Evolutionary conservation across 2,797 vertebrate genomes (phyloP).

Genomic region (Cryptoblepharus egeriae): DNA sequence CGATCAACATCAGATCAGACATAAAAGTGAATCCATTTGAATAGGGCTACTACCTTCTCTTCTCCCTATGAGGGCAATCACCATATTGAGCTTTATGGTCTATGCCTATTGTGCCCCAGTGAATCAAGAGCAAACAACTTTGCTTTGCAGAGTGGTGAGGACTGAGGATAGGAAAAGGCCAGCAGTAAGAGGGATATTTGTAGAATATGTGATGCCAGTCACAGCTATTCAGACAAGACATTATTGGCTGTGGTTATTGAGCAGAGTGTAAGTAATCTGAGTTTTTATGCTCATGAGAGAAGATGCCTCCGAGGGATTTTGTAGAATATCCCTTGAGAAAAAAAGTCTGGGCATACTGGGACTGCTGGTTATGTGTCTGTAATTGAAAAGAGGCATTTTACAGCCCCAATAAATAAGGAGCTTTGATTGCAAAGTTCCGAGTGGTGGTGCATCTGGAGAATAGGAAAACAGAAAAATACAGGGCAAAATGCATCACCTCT

Average conservation of each 20-base stretch:
- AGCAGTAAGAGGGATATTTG: not conserved
- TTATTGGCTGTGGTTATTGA: conserved; percentile 5
- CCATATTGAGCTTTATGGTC: conserved; percentile 31
- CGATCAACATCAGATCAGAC: conserved; percentile 7
- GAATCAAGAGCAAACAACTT: not conserved
- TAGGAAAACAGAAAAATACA: not conserved
- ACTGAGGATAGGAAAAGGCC: not conserved
- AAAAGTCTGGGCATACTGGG: not conserved
- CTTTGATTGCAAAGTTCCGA: not conserved
- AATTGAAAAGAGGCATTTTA: conserved; percentile 18
- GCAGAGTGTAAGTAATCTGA: conserved; percentile 2
- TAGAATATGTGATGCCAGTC: not conserved
- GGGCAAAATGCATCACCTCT: not conserved
- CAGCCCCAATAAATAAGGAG: conserved; percentile 11
- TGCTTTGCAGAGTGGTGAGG: not conserved
- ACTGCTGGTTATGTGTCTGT: conserved; percentile 1
- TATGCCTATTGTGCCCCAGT: conserved; percentile 15
- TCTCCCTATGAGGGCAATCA: conserved; percentile 19
- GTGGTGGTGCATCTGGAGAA: not conserved
- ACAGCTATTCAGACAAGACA: conserved; percentile 5
- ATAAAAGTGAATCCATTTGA: conserved; percentile 19
- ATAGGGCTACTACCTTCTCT: conserved; percentile 40
- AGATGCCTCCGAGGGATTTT: conserved; percentile 6
- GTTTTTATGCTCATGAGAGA: not conserved
- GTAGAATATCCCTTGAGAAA: conserved; percentile 8